Base-by-base conservation (phyloP, 2,888 invertebrate genomes). In the Troides aeacus region DNA sequence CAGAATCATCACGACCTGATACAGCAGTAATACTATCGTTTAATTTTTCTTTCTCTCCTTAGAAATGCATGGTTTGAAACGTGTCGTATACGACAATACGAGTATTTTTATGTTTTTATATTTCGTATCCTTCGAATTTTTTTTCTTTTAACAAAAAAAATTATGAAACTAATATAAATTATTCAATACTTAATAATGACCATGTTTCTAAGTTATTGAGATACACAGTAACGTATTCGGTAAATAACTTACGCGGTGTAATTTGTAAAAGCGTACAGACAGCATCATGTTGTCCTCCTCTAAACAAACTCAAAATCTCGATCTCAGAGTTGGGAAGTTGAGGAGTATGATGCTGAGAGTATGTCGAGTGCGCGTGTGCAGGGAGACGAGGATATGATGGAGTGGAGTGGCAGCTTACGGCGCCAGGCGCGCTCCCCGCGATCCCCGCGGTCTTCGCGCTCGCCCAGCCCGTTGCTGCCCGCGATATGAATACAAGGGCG, bases 321-420 rank as follows among this genome's bases (percentile, higher is more conserved):
- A 85, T 89, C 90, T 90, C 92, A 92, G 91, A 91, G 87, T 89
- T 91, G 90, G 90, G 91, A 91, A 88, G 89, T 90, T 90, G 90
- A 89, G 86, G 89, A 88, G 87, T 91, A 87, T 90, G 91, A 91
- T 79, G 91, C 89, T 88, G 92, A 92, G 90, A 91, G 91, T 92
- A 92, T 92, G 91, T 92, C 92, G 91, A 91, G 92, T 92, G 86
- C 90, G 81, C 91, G 88, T 92, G 92, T 92, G 86, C 91, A 93
- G 93, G 93, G 93, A 93, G 93, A 93, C 93, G 93, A 93, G 93
- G 92, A 93, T 93, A 91, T 93, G 93, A 93, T 93, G 93, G 90
- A 89, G 84, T 92, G 92, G 88, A 84, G 89, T 84, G 93, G 93
- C 93, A 86, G 90, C 85, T 85, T 87, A 79, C 85, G 88, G 82